Conservation (phyloP, 1,140 invertebrate species). For the Halyomorpha halys region DNA sequence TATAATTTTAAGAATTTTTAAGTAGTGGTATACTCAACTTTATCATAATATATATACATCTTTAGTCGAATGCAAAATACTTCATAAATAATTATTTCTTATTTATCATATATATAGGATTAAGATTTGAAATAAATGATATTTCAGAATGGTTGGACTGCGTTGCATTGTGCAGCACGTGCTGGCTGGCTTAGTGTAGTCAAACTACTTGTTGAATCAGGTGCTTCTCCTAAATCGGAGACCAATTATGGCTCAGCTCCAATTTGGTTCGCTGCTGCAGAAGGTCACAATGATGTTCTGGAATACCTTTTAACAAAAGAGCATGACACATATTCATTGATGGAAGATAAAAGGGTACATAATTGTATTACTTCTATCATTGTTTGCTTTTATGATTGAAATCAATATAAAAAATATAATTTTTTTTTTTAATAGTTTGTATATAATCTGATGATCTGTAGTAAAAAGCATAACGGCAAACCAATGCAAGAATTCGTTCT, state of each 20-base stretch:
- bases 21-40: no score
- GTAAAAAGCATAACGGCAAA: slow-evolving; percentile 90
- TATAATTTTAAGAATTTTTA: no score
- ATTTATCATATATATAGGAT: no score
- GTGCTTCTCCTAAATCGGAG: slow-evolving; percentile 85
- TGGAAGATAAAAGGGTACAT: slow-evolving; percentile 83
- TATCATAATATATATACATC: no score
- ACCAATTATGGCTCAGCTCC: slow-evolving; percentile 89
- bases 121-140: no score
- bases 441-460: slow-evolving; percentile 97
- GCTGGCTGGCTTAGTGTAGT: slow-evolving; percentile 92
- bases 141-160: slow-evolving; percentile 82
- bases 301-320: slow-evolving; percentile 95
- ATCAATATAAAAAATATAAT: not conserved
- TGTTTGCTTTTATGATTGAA: not conserved
- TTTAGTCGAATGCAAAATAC: no score
- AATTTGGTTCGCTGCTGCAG: slow-evolving; percentile 92
- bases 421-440: slow-evolving; percentile 62
- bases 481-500: slow-evolving; percentile 95
- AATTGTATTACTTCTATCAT: not conserved
- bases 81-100: no score
- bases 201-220: slow-evolving; percentile 86
- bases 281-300: slow-evolving; percentile 90
- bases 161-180: slow-evolving; percentile 89
- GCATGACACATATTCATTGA: slow-evolving; percentile 89